Base-by-base conservation (phyloP, 1,140 invertebrate genomes). In the Magallana ariakensis region DNA sequence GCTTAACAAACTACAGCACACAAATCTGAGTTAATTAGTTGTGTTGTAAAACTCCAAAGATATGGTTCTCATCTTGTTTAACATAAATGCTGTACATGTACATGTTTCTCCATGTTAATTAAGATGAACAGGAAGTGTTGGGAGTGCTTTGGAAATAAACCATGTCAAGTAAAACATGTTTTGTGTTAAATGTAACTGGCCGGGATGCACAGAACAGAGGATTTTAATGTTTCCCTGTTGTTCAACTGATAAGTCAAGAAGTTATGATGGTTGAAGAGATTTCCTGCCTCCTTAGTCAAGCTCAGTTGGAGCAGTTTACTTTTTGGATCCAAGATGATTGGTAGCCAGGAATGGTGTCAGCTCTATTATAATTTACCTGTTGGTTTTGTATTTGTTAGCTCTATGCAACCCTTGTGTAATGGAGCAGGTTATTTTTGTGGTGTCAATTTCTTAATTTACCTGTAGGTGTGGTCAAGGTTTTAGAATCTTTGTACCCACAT, bases 231-330 rank as follows among this genome's bases (percentile, higher is more conserved):
- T 75, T 62, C 33, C 66, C 33, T 75, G 22, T 26, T 75, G 66
- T 26, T 75, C 13, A 13, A 75, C 22, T 75, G 66, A 75, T 75
- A 75, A 75, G 66, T 75, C 66, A 75, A 75, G 66, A 75, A 26
- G 66, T 11, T 26, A 75, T 75, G 11, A 75, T 10, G 33, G 33
- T 26, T 26, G 22, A 75, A 11, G 66, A 11, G 22, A 22, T 75
- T 10, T 75, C 26, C 10, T 33, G 66, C 33, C 22, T 26, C 22
- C 33, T 13, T 6, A 75, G 22, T 75, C 66, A 75, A 26, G 22
- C 66, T 75, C 66, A 2, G 22, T 26, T 75, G 66, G 66, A 33
- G 66, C 22, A 22, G 19, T 26, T 2, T 26, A 26, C 13, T 13
- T 26, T 33, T 75, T 75, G 22, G 8, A 26, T 26, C 22, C 3